Conservation (phyloP, 2,888 invertebrate genomes). For the Lomographa bimaculata region DNA sequence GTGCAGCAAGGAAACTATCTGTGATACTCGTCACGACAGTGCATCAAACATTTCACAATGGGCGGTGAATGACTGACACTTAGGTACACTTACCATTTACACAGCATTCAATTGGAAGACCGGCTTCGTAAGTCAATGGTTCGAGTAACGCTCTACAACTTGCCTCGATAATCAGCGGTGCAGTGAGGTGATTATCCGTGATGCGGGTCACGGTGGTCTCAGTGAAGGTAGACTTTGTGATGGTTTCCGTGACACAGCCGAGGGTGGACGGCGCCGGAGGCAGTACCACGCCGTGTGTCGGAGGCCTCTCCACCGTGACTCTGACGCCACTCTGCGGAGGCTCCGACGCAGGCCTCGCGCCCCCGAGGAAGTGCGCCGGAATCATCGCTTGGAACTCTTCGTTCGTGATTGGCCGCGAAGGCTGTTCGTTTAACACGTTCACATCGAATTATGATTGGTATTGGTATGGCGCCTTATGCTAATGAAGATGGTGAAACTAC, state of each 20-base stretch:
- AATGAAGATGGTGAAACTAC: constrained; percentile 10
- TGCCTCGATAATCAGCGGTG: constrained; percentile 95
- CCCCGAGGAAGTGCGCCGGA: constrained; percentile 92
- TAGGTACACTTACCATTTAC: too few species aligned
- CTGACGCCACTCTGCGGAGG: constrained; percentile 85
- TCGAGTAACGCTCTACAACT: constrained; percentile 37
- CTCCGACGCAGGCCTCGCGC: constrained; percentile 50
- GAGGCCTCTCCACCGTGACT: constrained; percentile 90
- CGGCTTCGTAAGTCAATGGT: too few species aligned
- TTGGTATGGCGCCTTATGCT: constrained; percentile 23
- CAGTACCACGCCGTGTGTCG: constrained; percentile 86
- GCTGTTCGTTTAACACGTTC: constrained; percentile 83
- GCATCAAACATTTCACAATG: too few species aligned
- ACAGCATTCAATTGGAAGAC: too few species aligned
- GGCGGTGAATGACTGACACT: too few species aligned
- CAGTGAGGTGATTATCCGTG: constrained; percentile 95
- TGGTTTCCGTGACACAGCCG: constrained; percentile 96
- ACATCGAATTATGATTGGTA: constrained; percentile 62
- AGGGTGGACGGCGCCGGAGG: constrained; percentile 93
- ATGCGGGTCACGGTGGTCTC: constrained; percentile 97
- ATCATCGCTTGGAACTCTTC: constrained; percentile 98
- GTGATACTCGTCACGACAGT: too few species aligned
- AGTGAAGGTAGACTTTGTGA: constrained; percentile 97
- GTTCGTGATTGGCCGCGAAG: constrained; percentile 94
- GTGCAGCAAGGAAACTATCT: too few species aligned